A percentile compares a stretch with the other conserved stretches of the same genome.
Evolutionary conservation across 2,888 invertebrate species (phyloP).

Genomic region (Bunonema sp.): DNA sequence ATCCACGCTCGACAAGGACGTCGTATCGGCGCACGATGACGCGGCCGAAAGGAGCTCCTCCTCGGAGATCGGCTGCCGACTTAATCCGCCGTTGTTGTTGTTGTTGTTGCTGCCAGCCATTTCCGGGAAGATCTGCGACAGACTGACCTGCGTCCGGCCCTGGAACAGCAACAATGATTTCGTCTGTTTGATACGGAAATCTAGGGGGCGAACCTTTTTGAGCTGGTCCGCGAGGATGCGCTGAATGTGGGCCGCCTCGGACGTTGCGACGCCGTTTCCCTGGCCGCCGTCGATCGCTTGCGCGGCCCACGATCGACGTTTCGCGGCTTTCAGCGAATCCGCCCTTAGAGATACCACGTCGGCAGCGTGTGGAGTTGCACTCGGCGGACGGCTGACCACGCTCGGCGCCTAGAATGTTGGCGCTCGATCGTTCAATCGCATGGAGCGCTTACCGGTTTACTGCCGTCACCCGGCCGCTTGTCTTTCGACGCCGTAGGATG

Average conservation of each 20-base stretch:
- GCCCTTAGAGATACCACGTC: constrained; percentile 32
- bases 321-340: constrained; percentile 39
- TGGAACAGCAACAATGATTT: too few species aligned
- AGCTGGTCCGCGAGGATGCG: constrained; percentile 30
- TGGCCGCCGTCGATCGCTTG: too few species aligned
- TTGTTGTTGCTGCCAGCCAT: too few species aligned
- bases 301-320: constrained; percentile 41
- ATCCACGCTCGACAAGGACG: too few species aligned
- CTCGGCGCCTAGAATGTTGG: too few species aligned
- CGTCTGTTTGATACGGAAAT: neutral
- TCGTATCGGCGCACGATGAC: too few species aligned
- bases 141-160: constrained; percentile 10
- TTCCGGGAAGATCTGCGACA: constrained; percentile 5
- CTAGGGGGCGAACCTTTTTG: constrained; percentile 9
- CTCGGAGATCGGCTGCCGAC: too few species aligned
- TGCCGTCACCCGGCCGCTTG: constrained; percentile 12
- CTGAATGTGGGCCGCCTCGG: constrained; percentile 27
- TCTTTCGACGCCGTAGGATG: constrained; percentile 11
- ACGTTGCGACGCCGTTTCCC: constrained; percentile 5
- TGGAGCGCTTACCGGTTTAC: constrained; percentile 4
- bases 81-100: too few species aligned
- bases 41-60: too few species aligned
- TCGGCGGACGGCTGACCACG: too few species aligned
- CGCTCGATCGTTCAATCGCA: too few species aligned
- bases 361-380: too few species aligned